A percentile compares a stretch with the other conserved stretches of the same genome.
phyloP scores from a whole-genome alignment of 2,113 vertebrate genomes.

The Felis catus region DNA sequence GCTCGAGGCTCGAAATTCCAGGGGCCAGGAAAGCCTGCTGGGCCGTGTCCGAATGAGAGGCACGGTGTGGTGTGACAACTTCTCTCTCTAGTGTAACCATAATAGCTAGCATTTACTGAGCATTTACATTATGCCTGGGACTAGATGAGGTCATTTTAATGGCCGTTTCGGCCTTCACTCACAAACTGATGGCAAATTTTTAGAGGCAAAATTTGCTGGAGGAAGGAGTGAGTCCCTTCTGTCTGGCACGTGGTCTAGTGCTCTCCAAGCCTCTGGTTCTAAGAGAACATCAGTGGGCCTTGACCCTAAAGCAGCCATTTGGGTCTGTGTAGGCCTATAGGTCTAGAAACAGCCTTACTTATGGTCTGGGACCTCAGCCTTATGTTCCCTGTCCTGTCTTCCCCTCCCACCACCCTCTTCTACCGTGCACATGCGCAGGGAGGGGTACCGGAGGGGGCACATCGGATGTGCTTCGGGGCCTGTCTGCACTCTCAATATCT shows the following conservation, averaged over 20 bases:
- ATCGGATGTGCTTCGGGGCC: neutral
- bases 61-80: accelerated
- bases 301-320: neutral
- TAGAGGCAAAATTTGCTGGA: neutral
- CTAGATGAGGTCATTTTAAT: neutral
- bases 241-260: neutral
- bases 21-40: neutral
- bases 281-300: neutral
- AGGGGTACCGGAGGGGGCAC: too few species aligned
- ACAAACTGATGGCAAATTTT: neutral
- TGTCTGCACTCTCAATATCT: neutral
- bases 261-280: neutral
- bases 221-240: neutral
- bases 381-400: neutral
- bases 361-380: neutral
- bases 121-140: neutral
- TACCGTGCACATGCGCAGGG: accelerated
- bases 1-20: too few species aligned
- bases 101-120: neutral
- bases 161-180: neutral
- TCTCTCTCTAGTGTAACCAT: neutral
- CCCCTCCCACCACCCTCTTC: accelerated
- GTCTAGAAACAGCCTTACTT: neutral
- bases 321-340: neutral
- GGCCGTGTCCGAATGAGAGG: neutral